phyloP scores from a whole-genome alignment of 2,113 vertebrate genomes.

The Columbina picui region DNA sequence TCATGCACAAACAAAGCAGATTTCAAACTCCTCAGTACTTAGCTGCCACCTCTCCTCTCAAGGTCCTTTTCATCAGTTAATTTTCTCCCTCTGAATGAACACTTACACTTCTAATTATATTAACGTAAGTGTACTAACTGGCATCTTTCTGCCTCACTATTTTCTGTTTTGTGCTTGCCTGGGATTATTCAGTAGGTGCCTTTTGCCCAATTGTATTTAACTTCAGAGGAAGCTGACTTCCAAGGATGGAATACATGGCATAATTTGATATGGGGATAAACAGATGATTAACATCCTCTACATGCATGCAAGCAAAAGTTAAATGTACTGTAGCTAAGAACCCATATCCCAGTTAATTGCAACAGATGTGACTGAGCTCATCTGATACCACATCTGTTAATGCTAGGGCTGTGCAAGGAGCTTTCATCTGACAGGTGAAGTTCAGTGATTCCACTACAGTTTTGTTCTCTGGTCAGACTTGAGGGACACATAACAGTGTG shows the following conservation, averaged over 20 bases:
- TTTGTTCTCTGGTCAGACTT: not conserved
- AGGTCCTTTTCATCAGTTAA: conserved; percentile 44
- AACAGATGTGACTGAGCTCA: not conserved
- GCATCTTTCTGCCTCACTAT: not conserved
- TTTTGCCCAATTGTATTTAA: not conserved
- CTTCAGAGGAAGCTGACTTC: not conserved
- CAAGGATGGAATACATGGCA: not conserved
- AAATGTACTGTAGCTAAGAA: not conserved
- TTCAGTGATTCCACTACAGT: not conserved
- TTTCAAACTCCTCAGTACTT: conserved; percentile 8
- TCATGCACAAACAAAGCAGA: conserved; percentile 30
- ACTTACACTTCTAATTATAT: conserved; percentile 1
- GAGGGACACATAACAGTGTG: not conserved
- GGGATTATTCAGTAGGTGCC: not conserved
- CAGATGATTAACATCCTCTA: not conserved
- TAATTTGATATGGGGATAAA: not conserved
- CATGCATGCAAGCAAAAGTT: not conserved
- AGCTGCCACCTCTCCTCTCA: conserved; percentile 15
- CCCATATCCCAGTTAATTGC: not conserved
- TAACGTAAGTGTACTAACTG: not conserved
- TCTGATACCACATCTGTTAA: not conserved
- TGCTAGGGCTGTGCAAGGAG: not conserved
- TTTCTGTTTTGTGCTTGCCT: not conserved
- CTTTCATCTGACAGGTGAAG: not conserved
- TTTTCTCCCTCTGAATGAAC: conserved; percentile 29